Base-by-base conservation (phyloP, 2,113 vertebrate genomes). In the Zootoca vivipara region DNA sequence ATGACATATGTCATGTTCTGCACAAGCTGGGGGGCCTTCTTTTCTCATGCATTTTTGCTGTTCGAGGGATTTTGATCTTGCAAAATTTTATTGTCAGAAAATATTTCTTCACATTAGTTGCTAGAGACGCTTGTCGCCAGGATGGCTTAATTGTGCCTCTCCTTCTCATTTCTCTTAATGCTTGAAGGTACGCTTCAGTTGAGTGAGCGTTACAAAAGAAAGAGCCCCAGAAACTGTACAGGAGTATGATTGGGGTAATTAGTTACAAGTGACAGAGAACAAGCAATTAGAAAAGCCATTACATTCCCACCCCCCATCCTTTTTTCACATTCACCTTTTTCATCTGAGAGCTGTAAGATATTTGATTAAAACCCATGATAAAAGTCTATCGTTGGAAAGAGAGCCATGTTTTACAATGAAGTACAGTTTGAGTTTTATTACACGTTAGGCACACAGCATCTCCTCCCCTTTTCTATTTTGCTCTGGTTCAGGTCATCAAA, bases 211-310 rank as follows among this genome's bases (percentile, higher is more conserved):
- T 87, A 20, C 2, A 40, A 72, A 58, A 81, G 28, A 73, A 30
- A 24, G 93, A 93, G 93, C 81, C 0, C 0, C 79, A 90, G 78
- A 77, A 83, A 80, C 62, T 78, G 73, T 89, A 52, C 58, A 85
- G 75, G 65, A 56, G 72, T 88, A 90, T 58, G 58, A 82, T 89
- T 89, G 67, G 42, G 77, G 72, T 93, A 94, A 96, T 95, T 94
- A 94, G 94, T 91, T 94, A 89, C 91, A 89, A 93, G 90, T 93
- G 92, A 93, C 90, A 92, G 85, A 90, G 91, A 94, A 93, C 88
- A 92, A 89, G 90, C 92, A 91, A 91, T 95, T 92, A 93, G 89
- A 91, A 92, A 89, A 94, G 75, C 38, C 92, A 84, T 93, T 92
- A 90, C 64, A 82, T 92, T 89, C 3, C 5, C 2, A n/a, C 12